phyloP scores from a whole-genome alignment of 2,113 vertebrate species.

The Labrus mixtus region DNA sequence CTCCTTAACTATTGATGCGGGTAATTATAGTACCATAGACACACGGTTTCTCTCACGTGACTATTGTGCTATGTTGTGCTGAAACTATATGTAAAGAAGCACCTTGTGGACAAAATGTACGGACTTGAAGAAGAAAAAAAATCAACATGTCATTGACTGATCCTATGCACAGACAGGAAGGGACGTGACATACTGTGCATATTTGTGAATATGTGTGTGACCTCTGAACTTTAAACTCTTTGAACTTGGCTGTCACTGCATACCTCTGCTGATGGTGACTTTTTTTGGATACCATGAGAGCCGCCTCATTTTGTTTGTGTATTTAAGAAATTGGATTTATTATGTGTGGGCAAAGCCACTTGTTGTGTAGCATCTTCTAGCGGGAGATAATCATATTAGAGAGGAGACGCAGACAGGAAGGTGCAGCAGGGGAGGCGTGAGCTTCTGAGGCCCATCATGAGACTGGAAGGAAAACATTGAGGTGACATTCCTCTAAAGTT shows the following conservation, averaged over 20 bases:
- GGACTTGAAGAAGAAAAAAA: constrained; percentile 65
- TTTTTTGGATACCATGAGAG: constrained; percentile 70
- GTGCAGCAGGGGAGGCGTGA: constrained; percentile 26
- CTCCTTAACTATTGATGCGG: constrained; percentile 88
- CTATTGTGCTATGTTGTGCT: constrained; percentile 89
- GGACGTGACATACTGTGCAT: constrained; percentile 69
- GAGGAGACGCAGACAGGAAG: constrained; percentile 64
- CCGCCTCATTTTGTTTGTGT: constrained; percentile 46
- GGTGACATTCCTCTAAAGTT: constrained; percentile 36
- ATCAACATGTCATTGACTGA: constrained; percentile 69
- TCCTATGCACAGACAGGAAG: constrained; percentile 73
- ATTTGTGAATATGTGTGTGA: constrained; percentile 70
- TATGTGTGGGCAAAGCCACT: constrained; percentile 72
- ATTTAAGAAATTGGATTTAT: constrained; percentile 15
- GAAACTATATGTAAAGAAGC: constrained; percentile 89
- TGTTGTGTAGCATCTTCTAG: constrained; percentile 80
- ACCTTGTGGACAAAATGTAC: constrained; percentile 87
- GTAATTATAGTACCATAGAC: constrained; percentile 89
- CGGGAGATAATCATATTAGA: constrained; percentile 82
- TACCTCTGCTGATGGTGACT: constrained; percentile 69
- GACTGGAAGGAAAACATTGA: constrained; percentile 33
- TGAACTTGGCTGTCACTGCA: constrained; percentile 66
- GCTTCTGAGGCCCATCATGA: constrained; percentile 39
- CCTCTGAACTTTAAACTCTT: constrained; percentile 74
- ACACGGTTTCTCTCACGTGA: constrained; percentile 87